Evolutionary conservation across 2,797 vertebrate genomes (phyloP), one percentile per base, ranked within the genome.

Genomic region (Sphenopsis melanotis): DNA sequence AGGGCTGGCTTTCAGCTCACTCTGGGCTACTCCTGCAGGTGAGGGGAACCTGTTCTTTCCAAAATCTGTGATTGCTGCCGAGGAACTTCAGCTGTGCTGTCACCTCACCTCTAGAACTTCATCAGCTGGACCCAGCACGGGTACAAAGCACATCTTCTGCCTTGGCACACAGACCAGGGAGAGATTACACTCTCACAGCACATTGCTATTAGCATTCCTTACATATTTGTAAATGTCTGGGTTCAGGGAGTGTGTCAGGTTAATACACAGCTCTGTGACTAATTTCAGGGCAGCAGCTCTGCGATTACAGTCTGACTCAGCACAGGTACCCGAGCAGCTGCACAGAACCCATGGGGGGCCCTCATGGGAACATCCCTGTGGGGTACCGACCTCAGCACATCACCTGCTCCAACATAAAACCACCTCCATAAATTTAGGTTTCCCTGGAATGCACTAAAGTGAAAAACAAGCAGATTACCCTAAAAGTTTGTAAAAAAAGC

Each of bases 301-400:
- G 7, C 2, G 42, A 36, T 36, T 36, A 13, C 0, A 8, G 41
- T 2, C 41, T 76, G 82, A 79, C 61, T 61, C 60, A 15, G 79
- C 37, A 30, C 81, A n/a, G 78, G 55, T 6, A 81, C 32, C 50
- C 1, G 1, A 60, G 56, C 30, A 37, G 65, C 49, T 49, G 52
- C 41, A 42, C 29, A 12, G 2, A 24, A 19, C 46, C 84, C 4
- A 9, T 0, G 0, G 19, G 70, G 34, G 26, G 32, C 14, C 24
- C 70, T 59, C 11, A 0, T 0, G 0, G 30, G 34, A 89, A 13
- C 81, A n/a, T 23, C 52, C 1, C 0, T 6, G 14, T 1, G 1
- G 56, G 13, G 18, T 5, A 9, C 44, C 13, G 49, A 69, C 37
- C 72, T 71, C 66, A 47, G 66, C n/a, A 32, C 74, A 53, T 47